A percentile compares a stretch with the other conserved stretches of the same genome.
Evolutionary conservation across 2,888 invertebrate genomes (phyloP).

Genomic region (Melinaea menophilus): DNA sequence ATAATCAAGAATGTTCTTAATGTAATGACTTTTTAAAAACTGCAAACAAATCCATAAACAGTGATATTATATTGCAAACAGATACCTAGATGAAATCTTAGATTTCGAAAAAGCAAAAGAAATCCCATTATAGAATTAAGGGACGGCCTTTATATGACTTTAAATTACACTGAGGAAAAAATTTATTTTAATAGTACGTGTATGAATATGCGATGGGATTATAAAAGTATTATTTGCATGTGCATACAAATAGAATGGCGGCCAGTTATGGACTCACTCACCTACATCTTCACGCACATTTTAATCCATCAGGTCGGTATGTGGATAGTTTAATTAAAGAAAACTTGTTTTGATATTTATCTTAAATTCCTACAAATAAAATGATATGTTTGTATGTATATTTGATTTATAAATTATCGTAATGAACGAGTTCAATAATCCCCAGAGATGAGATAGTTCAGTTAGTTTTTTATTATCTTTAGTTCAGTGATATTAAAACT

Average conservation of each 20-base stretch:
- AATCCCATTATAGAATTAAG: slow-evolving; percentile 33
- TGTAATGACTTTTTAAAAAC: neutral
- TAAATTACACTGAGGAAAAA: too few species aligned
- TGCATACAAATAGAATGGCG: slow-evolving; percentile 28
- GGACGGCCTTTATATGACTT: neutral
- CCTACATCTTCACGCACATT: slow-evolving; percentile 14
- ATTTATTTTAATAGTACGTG: too few species aligned
- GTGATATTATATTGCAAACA: neutral
- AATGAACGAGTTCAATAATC: too few species aligned
- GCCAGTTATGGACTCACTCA: slow-evolving; percentile 22
- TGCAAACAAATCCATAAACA: neutral
- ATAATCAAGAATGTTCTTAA: too few species aligned
- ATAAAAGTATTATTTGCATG: slow-evolving; percentile 30
- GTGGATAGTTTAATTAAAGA: slow-evolving; percentile 9
- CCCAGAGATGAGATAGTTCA: too few species aligned
- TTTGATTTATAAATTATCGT: too few species aligned
- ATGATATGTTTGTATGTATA: too few species aligned
- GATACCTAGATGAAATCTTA: neutral
- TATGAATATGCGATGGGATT: too few species aligned
- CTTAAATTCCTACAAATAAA: too few species aligned
- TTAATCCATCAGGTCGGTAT: slow-evolving; percentile 14
- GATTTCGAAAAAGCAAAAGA: slow-evolving; percentile 32
- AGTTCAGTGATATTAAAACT: too few species aligned
- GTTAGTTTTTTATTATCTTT: too few species aligned
- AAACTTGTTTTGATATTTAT: slow-evolving; percentile 6